A percentile compares a stretch with the other conserved stretches of the same genome.
Conservation (phyloP, 2,797 vertebrate genomes). For the Okamejei kenojei region DNA sequence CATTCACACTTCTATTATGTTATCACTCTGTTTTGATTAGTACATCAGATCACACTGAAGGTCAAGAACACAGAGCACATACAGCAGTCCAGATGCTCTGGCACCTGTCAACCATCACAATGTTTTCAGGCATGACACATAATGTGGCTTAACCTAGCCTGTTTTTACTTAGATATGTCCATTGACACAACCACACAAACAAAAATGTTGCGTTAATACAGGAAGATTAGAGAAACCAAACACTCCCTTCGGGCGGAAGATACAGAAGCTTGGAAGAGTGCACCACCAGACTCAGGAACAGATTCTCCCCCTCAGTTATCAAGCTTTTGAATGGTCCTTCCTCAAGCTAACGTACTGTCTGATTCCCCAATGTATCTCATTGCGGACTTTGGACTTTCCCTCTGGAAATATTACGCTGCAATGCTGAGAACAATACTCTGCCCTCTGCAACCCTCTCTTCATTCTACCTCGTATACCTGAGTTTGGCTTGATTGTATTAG, state of each 20-base stretch:
- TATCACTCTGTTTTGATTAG: conserved; percentile 21
- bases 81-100: neutral
- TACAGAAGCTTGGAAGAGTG: too few species aligned
- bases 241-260: neutral
- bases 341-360: too few species aligned
- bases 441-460: too few species aligned
- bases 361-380: too few species aligned
- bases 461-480: too few species aligned
- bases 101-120: neutral
- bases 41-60: conserved; percentile 15
- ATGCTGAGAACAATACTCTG: too few species aligned
- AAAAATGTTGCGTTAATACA: neutral
- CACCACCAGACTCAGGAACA: too few species aligned
- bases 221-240: neutral
- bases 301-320: too few species aligned
- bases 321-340: too few species aligned
- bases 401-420: too few species aligned
- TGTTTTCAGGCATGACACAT: neutral
- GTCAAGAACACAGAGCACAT: conserved; percentile 23
- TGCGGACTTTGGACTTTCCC: too few species aligned
- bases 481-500: too few species aligned
- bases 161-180: neutral
- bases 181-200: neutral
- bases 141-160: neutral
- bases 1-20: conserved; percentile 15